These are phyloP conservation scores for Centropyge bicolor DNA, from an alignment of 2,797 vertebrate genomes.

Conservation along the genomic window DNA sequence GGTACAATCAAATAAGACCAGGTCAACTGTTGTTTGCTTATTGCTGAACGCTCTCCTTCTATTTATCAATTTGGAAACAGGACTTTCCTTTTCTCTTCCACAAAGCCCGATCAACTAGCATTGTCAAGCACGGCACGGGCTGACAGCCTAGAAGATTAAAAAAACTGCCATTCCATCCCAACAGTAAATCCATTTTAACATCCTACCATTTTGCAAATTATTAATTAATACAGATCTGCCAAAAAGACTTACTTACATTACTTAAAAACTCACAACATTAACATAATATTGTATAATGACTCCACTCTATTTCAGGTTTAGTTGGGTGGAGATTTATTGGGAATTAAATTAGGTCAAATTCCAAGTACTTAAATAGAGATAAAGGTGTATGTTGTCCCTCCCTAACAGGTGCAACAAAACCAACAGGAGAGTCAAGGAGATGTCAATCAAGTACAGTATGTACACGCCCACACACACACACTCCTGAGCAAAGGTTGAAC, in stretches of 20 bases:
- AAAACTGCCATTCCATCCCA: too few relatives aligned
- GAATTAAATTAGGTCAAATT: conserved; percentile 30
- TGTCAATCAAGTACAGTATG: background rate
- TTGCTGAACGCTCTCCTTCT: background rate
- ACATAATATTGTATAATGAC: background rate
- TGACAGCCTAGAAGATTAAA: too few relatives aligned
- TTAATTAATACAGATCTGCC: background rate
- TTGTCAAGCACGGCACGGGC: too few relatives aligned
- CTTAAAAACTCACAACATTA: background rate
- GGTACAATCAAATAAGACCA: background rate
- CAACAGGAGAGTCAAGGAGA: conserved; percentile 23
- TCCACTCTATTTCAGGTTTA: conserved; percentile 5
- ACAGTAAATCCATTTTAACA: too few relatives aligned
- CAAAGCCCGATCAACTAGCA: background rate
- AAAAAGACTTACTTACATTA: conserved; percentile 8
- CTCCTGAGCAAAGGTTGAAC: conserved; percentile 21
- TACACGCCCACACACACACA: conserved; percentile 13
- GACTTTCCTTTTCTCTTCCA: background rate
- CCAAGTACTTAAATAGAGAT: conserved; percentile 7
- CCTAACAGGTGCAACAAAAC: conserved; percentile 42
- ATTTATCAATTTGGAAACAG: background rate
- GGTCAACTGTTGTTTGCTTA: background rate
- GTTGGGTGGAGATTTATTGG: conserved; percentile 19
- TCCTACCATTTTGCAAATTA: background rate
- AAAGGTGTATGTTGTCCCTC: conserved; percentile 1